phyloP scores from a whole-genome alignment of 2,113 vertebrate species.

The Haliaeetus leucogaster region DNA sequence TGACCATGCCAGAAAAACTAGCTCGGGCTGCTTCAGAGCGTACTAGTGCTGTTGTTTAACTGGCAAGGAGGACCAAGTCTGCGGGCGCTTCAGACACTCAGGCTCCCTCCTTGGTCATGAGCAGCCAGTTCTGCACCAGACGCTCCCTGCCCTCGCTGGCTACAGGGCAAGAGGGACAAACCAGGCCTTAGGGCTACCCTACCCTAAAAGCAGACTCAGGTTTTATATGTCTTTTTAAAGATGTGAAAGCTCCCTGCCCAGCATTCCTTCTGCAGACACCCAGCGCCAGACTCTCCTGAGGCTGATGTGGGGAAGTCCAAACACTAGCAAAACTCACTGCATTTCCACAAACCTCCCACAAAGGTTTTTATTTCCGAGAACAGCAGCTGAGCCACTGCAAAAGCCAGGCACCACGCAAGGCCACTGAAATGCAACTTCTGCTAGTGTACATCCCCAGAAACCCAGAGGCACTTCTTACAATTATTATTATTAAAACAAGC shows the following conservation, averaged over 20 bases:
- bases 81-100: not conserved
- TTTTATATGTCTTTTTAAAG: not conserved
- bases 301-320: not conserved
- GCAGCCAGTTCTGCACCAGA: not conserved
- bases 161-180: not conserved
- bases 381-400: not conserved
- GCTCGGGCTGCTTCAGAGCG: not conserved
- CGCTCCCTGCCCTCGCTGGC: not conserved
- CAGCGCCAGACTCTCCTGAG: not conserved
- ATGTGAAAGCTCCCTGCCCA: not conserved
- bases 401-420: not conserved
- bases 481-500: not conserved
- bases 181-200: not conserved
- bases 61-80: not conserved
- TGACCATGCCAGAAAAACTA: not conserved
- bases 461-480: not conserved
- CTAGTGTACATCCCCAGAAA: not conserved
- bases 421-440: not conserved
- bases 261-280: not conserved
- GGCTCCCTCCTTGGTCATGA: not conserved
- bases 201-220: not conserved
- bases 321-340: not conserved
- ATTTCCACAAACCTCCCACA: not conserved
- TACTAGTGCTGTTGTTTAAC: not conserved
- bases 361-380: not conserved